Base-by-base conservation (phyloP, 2,113 vertebrate genomes). In the Gymnocephalus cernua region DNA sequence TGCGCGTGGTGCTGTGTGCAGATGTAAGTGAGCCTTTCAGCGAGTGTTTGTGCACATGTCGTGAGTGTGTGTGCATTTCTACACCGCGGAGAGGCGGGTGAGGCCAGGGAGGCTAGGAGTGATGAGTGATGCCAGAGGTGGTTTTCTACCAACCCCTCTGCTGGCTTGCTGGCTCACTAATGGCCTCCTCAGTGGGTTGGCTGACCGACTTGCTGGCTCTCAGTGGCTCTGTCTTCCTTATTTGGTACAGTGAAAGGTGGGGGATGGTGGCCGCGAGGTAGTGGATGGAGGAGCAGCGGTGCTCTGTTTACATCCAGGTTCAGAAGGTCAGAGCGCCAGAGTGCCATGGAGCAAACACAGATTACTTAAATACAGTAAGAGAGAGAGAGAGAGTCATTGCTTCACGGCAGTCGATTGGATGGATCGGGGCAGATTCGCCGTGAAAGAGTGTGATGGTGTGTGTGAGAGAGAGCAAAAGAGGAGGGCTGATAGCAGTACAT, bases 101-200 rank as follows among this genome's bases (percentile, higher is more conserved):
- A 82, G 77, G 44, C 67, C 45, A 66, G 44, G 57, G 82, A 83
- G 80, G 82, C 35, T 48, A 53, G 76, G 59, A 86, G 83, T 78
- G 86, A 86, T 92, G 91, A 89, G 87, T 90, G 88, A 89, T 91
- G 89, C 91, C 91, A 93, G 93, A 91, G 91, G 91, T 93, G 91
- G 85, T 91, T 93, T 86, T 91, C 79, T 84, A 91, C 87, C 89
- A 81, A 71, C 89, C 83, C 84, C 86, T 86, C 88, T 0, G 51
- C 78, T 81, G 81, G 77, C 79, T 88, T 61, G 86, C 86, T 87
- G 89, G 77, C 87, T 87, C 88, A 69, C 86, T 93, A 92, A 91
- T 90, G 88, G 90, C 87, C 80, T 88, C 83, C 90, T 87, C 83
- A 75, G 86, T 71, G 76, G 84, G 86, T 82, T 88, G 79, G 85